These are phyloP conservation scores for Gorsachius magnificus DNA, from an alignment of 2,797 vertebrate genomes.

Conservation along the genomic window DNA sequence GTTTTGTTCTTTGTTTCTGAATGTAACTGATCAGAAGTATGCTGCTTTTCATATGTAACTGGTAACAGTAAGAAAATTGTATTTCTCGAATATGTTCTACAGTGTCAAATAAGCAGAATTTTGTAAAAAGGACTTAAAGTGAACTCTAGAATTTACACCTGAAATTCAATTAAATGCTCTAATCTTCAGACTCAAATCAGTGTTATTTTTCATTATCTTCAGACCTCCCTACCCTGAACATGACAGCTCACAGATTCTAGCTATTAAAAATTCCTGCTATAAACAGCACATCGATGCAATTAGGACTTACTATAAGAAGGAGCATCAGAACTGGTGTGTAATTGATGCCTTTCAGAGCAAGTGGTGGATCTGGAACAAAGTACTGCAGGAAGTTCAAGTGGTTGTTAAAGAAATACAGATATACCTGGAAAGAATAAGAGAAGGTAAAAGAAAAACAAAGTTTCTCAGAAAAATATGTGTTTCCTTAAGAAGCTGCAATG, in stretches of 20 bases:
- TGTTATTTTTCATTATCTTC: slow-evolving; percentile 27
- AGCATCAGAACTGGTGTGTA: slow-evolving; percentile 89
- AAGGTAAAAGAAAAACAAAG: slow-evolving; percentile 77
- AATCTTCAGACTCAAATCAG: background rate
- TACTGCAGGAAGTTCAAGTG: slow-evolving; percentile 77
- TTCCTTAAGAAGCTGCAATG: background rate
- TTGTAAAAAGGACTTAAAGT: background rate
- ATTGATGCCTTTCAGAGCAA: slow-evolving; percentile 86
- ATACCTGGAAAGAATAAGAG: slow-evolving; percentile 84
- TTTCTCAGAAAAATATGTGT: background rate
- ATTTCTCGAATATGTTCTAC: background rate
- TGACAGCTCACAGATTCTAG: slow-evolving; percentile 85
- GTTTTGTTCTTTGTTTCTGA: background rate
- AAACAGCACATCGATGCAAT: slow-evolving; percentile 77
- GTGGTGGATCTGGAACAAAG: slow-evolving; percentile 88
- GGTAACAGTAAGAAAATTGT: background rate
- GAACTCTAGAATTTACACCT: background rate
- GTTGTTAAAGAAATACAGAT: slow-evolving; percentile 80
- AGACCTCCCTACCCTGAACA: slow-evolving; percentile 77
- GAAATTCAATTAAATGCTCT: background rate
- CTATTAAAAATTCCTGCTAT: slow-evolving; percentile 81
- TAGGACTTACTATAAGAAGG: slow-evolving; percentile 79
- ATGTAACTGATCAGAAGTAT: background rate
- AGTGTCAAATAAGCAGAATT: background rate
- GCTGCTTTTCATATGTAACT: background rate